Evolutionary conservation across 2,888 invertebrate species (phyloP).

Genomic region (Electrophaes corylata): DNA sequence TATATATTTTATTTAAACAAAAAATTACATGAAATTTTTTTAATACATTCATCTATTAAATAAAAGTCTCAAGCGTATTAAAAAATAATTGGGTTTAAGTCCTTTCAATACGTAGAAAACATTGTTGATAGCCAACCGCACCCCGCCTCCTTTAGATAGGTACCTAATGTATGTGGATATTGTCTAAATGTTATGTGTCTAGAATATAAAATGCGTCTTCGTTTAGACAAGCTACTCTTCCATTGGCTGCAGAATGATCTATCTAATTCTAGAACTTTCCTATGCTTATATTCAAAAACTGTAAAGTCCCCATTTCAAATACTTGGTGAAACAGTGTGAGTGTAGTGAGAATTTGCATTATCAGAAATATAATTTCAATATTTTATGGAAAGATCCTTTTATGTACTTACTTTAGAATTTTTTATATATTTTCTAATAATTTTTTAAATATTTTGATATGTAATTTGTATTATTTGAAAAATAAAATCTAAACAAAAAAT

Average conservation of each 20-base stretch:
- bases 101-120: neutral
- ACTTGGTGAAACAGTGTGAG: neutral
- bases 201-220: constrained; percentile 26
- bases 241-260: constrained; percentile 48
- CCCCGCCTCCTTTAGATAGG: neutral
- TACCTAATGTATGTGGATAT: constrained; percentile 25
- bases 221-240: constrained; percentile 36
- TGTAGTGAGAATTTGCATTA: constrained; percentile 14
- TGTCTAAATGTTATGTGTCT: constrained; percentile 31
- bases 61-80: too few species aligned
- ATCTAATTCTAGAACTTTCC: constrained; percentile 42
- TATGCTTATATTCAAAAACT: constrained; percentile 37
- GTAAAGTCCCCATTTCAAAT: constrained; percentile 23
- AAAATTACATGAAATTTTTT: too few species aligned
- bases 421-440: too few species aligned
- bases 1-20: too few species aligned
- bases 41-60: too few species aligned
- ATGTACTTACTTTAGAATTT: too few species aligned
- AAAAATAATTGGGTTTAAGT: too few species aligned
- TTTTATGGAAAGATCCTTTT: too few species aligned
- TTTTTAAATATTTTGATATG: too few species aligned
- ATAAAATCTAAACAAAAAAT: too few species aligned
- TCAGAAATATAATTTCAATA: too few species aligned
- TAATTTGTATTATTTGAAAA: too few species aligned
- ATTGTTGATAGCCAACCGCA: neutral